phyloP scores from a whole-genome alignment of 2,888 invertebrate genomes.

The Criorhina ranunculi region DNA sequence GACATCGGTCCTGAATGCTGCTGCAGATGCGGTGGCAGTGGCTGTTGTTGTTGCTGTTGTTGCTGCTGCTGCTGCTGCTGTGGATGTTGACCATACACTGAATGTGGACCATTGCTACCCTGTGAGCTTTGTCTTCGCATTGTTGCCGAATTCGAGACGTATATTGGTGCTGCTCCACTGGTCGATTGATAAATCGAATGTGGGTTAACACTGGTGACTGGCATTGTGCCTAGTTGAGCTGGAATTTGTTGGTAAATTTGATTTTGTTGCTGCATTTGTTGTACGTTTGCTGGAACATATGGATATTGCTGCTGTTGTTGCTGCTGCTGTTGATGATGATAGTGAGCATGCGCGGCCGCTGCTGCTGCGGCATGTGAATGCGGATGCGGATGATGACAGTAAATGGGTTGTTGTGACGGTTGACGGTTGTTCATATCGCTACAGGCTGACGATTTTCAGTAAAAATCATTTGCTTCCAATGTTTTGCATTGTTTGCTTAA shows the following conservation, averaged over 20 bases:
- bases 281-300: conserved; percentile 82
- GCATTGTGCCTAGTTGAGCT: conserved; percentile 81
- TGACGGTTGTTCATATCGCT: conserved; percentile 82
- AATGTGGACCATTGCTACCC: conserved; percentile 77
- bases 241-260: conserved; percentile 84
- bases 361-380: conserved; percentile 85
- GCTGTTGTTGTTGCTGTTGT: conserved; percentile 75
- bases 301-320: conserved; percentile 82
- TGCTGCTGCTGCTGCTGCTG: conserved; percentile 81
- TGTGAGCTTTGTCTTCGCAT: conserved; percentile 83
- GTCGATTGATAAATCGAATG: conserved; percentile 83
- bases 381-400: conserved; percentile 85
- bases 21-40: conserved; percentile 77
- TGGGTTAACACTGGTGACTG: conserved; percentile 81
- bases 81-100: conserved; percentile 78
- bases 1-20: conserved; percentile 79
- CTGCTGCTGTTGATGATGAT: conserved; percentile 83
- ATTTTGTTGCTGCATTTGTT: conserved; percentile 82
- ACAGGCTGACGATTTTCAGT: conserved; percentile 91
- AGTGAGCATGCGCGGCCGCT: conserved; percentile 84
- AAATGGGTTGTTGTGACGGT: conserved; percentile 83
- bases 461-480: conserved; percentile 96
- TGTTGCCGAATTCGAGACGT: conserved; percentile 83
- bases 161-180: conserved; percentile 81
- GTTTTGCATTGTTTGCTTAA: conserved; percentile 98